Conservation (phyloP, 2,888 invertebrate species). For the Amblyjoppa fuscipennis region DNA sequence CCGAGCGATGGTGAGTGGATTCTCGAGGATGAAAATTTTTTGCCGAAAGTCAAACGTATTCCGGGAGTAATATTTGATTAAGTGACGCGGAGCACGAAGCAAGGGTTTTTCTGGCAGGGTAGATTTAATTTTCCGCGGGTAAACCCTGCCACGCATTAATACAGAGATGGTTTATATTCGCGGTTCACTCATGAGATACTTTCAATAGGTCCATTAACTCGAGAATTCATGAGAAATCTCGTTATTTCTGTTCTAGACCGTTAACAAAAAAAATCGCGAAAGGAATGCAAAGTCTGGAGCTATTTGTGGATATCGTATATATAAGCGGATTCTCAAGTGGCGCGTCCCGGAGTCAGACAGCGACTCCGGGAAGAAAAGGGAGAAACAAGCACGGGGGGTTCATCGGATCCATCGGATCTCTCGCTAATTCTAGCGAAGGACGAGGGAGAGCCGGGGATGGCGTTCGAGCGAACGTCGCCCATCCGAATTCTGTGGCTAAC, state of each 20-base stretch:
- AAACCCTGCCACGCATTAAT: not conserved
- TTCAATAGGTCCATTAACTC: constrained; percentile 16
- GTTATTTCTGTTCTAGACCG: constrained; percentile 46
- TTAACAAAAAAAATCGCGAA: constrained; percentile 13
- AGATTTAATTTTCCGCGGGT: not conserved
- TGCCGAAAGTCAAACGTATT: not conserved
- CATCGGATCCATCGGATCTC: constrained; percentile 42
- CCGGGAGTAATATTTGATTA: not conserved
- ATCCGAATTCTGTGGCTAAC: constrained; percentile 20
- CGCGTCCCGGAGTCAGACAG: constrained; percentile 8
- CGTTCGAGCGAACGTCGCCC: constrained; percentile 16
- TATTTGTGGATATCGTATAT: constrained; percentile 27
- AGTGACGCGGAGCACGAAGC: not conserved
- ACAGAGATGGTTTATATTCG: not conserved
- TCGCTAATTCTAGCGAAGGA: constrained; percentile 53
- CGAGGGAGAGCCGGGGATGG: constrained; percentile 23
- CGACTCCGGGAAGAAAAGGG: constrained; percentile 31
- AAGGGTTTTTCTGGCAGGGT: not conserved
- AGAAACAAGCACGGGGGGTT: constrained; percentile 25
- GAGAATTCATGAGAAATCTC: constrained; percentile 21
- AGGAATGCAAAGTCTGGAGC: constrained; percentile 32
- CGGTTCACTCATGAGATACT: not conserved
- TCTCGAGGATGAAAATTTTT: not conserved
- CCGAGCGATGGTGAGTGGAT: not conserved
- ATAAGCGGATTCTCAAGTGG: not conserved